Conservation (phyloP, 2,888 invertebrate species). For the Yponomeuta plumbellus region DNA sequence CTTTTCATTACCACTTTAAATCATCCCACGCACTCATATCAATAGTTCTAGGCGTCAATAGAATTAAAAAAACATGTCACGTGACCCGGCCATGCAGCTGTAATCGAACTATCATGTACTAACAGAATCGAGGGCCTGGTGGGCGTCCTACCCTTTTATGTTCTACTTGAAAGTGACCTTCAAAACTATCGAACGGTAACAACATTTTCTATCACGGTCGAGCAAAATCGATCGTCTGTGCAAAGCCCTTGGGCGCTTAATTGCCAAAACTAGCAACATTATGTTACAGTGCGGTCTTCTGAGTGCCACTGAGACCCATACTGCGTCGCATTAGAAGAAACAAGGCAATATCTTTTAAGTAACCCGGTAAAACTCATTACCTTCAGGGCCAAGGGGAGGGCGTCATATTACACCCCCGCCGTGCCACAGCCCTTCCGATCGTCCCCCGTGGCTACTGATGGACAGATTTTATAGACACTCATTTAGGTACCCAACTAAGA, state of each 20-base stretch:
- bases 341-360: not conserved
- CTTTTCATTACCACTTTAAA: too few species aligned
- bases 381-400: constrained; percentile 23
- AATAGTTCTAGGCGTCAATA: too few species aligned
- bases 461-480: constrained; percentile 20
- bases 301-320: not conserved
- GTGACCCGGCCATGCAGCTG: too few species aligned
- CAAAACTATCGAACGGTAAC: too few species aligned
- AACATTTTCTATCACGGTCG: not conserved
- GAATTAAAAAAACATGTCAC: too few species aligned
- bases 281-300: not conserved
- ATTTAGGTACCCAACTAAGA: constrained; percentile 8
- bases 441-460: constrained; percentile 44
- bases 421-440: constrained; percentile 16
- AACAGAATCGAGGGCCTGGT: too few species aligned
- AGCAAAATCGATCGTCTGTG: not conserved
- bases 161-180: too few species aligned
- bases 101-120: too few species aligned
- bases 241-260: not conserved
- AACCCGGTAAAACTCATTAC: constrained; percentile 28
- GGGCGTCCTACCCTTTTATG: too few species aligned
- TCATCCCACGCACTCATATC: too few species aligned
- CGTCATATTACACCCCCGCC: constrained; percentile 9
- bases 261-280: constrained; percentile 3
- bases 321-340: not conserved